A percentile compares a stretch with the other conserved stretches of the same genome.
These are phyloP conservation scores for Cryptotis parvus DNA, from an alignment of 2,113 vertebrate species.

Conservation along the genomic window DNA sequence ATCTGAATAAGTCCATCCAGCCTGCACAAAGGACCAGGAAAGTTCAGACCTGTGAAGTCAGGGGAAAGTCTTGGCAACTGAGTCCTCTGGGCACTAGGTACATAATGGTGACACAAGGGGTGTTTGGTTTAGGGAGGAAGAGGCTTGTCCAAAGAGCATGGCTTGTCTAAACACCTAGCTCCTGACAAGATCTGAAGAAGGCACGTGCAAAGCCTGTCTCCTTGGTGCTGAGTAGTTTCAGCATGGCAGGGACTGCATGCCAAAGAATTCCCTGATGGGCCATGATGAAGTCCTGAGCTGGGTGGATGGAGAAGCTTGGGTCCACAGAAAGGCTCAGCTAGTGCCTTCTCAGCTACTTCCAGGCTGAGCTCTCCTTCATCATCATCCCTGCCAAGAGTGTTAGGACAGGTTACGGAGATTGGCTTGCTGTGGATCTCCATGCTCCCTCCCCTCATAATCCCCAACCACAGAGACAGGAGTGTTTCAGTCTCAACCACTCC, in stretches of 20 bases:
- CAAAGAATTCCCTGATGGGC: not conserved
- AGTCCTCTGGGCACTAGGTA: too few relatives aligned
- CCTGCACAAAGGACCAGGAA: not conserved
- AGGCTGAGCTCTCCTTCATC: not conserved
- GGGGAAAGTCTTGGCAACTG: not conserved
- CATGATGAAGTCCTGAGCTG: not conserved
- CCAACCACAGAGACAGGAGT: constrained; percentile 37
- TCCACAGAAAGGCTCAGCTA: not conserved
- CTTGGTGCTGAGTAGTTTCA: too few relatives aligned
- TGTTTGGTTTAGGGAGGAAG: not conserved
- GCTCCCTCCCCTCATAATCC: not conserved
- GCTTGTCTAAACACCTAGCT: not conserved
- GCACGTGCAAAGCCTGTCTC: too few relatives aligned
- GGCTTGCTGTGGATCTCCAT: not conserved
- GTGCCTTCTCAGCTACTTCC: not conserved
- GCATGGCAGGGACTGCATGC: too few relatives aligned
- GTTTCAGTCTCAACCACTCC: constrained; percentile 45
- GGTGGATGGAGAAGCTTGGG: not conserved
- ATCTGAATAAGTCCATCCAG: not conserved
- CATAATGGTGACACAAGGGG: too few relatives aligned
- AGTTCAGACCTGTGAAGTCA: not conserved
- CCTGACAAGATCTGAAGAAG: not conserved
- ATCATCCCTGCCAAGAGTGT: not conserved
- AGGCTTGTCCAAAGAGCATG: not conserved
- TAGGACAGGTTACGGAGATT: not conserved